Base-by-base conservation (phyloP, 2,797 vertebrate species). In the Chaenodraco wilsoni region DNA sequence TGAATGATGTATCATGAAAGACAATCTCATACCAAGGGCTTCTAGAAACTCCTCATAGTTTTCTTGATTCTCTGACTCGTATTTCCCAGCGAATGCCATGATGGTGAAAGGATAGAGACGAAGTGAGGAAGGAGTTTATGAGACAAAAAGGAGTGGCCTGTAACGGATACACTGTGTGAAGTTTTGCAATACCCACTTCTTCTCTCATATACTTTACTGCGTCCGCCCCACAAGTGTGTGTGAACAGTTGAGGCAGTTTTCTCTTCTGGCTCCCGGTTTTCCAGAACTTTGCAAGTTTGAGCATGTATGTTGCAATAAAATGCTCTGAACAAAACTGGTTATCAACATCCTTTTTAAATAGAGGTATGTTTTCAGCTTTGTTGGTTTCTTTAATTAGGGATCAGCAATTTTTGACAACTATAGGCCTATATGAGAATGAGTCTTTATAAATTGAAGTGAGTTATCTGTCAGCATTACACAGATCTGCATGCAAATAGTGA, bases 51-150 rank as follows among this genome's bases (percentile, higher is more conserved):
- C 91, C 0, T 95, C 96, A 0, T 97, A 98, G 76, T 97, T 97
- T 77, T 97, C 96, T 12, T 98, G 97, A 0, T 85, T 93, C 88
- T 98, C 96, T 0, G 95, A 87, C 90, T 97, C 93, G 0, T 96
- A 99, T 91, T 95, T 98, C 84, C 97, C 97, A 1, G 70, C 5
- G 71, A 98, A 98, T 76, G 93, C 89, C 97, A 98, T 98, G 66
- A 43, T 89, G 85, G 33, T 57, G 64, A 72, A 71, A 54, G 51
- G 64, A 46, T 69, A n/a, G n/a, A 69, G 46, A 56, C 12, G 10
- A 52, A 16, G 52, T 48, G 13, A 41, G 51, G 50, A 74, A 57
- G 50, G 43, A 62, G 52, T 51, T 33, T 58, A 59, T 40, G 45
- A 80, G 68, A 67, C 56, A 48, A 41, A 27, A 62, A 86, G 88